phyloP scores from a whole-genome alignment of 2,888 invertebrate genomes.

The Dioctria rufipes region DNA sequence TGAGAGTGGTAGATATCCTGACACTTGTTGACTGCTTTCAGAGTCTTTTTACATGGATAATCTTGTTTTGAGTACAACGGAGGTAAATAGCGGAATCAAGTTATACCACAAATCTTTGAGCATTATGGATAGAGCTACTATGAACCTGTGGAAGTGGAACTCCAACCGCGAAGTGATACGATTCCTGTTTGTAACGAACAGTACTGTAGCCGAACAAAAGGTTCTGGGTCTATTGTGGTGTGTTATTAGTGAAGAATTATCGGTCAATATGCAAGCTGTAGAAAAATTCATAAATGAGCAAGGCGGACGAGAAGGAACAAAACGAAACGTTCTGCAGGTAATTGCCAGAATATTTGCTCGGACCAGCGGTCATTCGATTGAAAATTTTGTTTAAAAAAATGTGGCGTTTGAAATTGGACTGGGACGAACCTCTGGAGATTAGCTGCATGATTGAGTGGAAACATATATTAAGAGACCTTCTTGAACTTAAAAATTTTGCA shows the following conservation, averaged over 20 bases:
- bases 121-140: background rate
- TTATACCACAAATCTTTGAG: background rate
- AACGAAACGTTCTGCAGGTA: too few species aligned
- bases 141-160: background rate
- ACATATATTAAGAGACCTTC: constrained; percentile 1
- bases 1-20: background rate
- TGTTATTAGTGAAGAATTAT: background rate
- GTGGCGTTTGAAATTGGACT: constrained; percentile 38
- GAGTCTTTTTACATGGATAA: background rate
- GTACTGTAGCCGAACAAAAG: background rate
- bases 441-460: constrained; percentile 25
- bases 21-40: background rate
- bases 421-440: constrained; percentile 28
- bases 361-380: background rate
- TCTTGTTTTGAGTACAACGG: background rate
- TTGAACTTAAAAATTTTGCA: background rate
- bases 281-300: too few species aligned
- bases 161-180: background rate
- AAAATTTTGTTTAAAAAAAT: background rate
- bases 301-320: too few species aligned
- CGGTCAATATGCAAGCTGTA: background rate
- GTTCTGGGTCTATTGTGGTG: background rate
- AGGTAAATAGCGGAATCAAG: background rate
- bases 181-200: background rate
- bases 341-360: background rate